These are phyloP conservation scores for Protomyctophum bolini DNA, from an alignment of 2,113 vertebrate genomes.

Conservation along the genomic window DNA sequence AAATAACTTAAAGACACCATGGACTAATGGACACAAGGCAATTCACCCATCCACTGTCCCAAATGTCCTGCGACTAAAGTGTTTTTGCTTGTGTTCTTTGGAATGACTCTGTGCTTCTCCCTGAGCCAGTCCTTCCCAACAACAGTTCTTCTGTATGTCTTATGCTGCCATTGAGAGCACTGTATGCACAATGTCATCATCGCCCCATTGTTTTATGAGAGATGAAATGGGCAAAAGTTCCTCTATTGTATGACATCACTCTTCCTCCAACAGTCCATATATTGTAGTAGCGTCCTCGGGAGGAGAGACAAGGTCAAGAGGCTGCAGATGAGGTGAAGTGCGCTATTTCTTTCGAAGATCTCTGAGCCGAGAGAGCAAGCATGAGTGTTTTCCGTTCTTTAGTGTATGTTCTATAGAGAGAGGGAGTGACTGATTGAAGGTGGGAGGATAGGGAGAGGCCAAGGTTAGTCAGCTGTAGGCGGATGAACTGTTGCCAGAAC, in stretches of 20 bases:
- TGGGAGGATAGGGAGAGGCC: background rate
- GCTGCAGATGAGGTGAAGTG: slow-evolving; percentile 24
- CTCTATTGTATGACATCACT: slow-evolving; percentile 32
- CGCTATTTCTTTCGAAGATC: slow-evolving; percentile 38
- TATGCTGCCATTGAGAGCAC: slow-evolving; percentile 22
- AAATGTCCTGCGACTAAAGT: background rate
- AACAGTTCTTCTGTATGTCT: background rate
- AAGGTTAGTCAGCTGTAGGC: slow-evolving; percentile 19
- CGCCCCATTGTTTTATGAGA: slow-evolving; percentile 44
- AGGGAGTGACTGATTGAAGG: background rate
- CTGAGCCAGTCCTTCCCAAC: background rate
- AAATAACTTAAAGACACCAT: background rate
- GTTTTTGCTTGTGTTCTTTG: background rate
- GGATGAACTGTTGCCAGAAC: slow-evolving; percentile 9
- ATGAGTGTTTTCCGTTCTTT: slow-evolving; percentile 18
- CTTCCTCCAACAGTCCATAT: slow-evolving; percentile 27
- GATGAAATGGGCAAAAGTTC: slow-evolving; percentile 10
- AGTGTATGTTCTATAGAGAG: slow-evolving; percentile 23
- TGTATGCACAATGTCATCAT: slow-evolving; percentile 13
- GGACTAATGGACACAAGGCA: background rate
- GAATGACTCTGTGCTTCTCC: background rate
- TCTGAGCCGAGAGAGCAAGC: background rate
- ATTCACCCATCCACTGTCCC: background rate
- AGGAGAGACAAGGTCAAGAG: slow-evolving; percentile 31
- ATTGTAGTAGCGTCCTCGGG: slow-evolving; percentile 3